Conservation (phyloP, 2,888 invertebrate species). For the Ceriagrion tenellum region DNA sequence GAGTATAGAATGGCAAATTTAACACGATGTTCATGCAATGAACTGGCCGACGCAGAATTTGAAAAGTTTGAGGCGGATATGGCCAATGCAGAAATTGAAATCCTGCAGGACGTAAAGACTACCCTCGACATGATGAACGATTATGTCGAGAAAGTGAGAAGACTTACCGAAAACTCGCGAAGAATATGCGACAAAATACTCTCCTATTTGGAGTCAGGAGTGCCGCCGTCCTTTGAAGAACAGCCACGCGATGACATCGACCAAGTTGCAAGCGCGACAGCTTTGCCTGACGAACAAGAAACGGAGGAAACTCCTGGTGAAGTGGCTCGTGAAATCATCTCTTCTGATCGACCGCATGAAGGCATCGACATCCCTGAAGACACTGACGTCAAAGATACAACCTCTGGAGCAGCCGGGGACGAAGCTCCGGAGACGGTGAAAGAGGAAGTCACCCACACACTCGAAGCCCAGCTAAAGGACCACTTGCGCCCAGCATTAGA, state of each 20-base stretch:
- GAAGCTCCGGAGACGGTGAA: neutral
- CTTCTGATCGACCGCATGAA: neutral
- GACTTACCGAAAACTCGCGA: neutral
- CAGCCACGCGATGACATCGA: neutral
- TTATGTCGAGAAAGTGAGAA: neutral
- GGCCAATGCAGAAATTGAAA: neutral
- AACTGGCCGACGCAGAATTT: neutral
- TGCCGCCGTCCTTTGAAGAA: neutral
- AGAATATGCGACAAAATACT: neutral
- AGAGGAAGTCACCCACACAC: neutral
- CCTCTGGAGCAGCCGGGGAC: neutral
- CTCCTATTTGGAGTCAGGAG: neutral
- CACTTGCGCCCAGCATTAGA: neutral
- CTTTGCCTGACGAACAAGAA: neutral
- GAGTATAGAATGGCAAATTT: neutral
- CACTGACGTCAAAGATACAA: neutral
- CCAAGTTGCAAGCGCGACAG: neutral
- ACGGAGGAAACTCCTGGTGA: neutral
- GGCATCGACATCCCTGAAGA: neutral
- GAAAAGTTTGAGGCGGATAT: neutral
- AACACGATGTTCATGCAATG: neutral
- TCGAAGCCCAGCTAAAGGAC: neutral
- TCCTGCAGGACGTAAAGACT: neutral
- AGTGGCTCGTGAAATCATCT: neutral
- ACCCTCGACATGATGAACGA: neutral